Evolutionary conservation across 1,140 invertebrate genomes (phyloP), one percentile per base, ranked within the genome.

Genomic region (Argopecten irradians): DNA sequence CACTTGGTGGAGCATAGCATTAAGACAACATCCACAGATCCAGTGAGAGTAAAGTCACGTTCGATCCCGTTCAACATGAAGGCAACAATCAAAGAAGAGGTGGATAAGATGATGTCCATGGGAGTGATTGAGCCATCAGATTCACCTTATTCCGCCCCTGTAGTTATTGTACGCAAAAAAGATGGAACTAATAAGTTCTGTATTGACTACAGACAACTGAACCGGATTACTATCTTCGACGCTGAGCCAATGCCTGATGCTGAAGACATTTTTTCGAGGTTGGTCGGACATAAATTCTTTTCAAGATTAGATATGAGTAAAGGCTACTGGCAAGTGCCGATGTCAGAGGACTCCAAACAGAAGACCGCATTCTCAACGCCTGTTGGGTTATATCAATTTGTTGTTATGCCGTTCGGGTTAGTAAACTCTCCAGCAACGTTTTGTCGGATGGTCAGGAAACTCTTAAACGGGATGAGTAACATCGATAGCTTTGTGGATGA

Each of bases 261-360:
- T 7, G 39, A 86, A 13, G 84, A 43, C 9, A 41, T 86, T 2
- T 86, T 96, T 0, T 84, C 93, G 7, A 87, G 83, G 8, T 89
- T 96, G 0, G 34, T 87, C 0, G 94, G 94, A 1, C 91, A 91
- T 13, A 93, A 88, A 11, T 92, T 94, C 34, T 96, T 96, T 88
- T 93, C 93, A 0, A 93, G 93, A 0, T 89, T 96, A 0, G 96
- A 96, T 93, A 92, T 96, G 83, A 88, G 91, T 0, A 92, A 92
- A 32, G 96, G 96, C 0, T 97, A 96, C 88, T 94, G 96, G 90
- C 96, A 96, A 91, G 22, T 96, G 90, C 36, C 94, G 8, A 87
- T 95, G 2, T 91, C 93, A 82, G n/a, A 19, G 5, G 22, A 46
- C 5, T 82, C 88, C n/a, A 87, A 84, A 36, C 71, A 85, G 22